Base-by-base conservation (phyloP, 2,113 vertebrate species). In the Hyaena hyaena region DNA sequence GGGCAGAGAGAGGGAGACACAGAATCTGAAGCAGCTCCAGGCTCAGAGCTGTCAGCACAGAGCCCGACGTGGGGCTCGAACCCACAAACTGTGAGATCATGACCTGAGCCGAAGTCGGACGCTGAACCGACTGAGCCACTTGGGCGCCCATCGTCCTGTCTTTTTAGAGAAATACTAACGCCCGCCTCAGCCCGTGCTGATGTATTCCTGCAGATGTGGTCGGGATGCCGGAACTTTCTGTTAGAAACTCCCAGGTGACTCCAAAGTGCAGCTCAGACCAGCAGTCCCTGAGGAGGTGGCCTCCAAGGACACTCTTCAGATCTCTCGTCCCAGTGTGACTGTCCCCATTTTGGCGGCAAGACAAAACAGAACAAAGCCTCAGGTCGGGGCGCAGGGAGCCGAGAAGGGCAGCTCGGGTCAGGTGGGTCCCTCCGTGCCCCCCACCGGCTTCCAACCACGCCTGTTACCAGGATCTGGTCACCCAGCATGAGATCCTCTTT, bases 251-350 rank as follows among this genome's bases (percentile, higher is more conserved):
- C 10, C 79, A 65, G 16, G 19, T n/a, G n/a, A 33, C 63, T 23
- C 66, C 5, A 15, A 39, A 3, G 1, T 1, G 10, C 26, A 19
- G 43, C 19, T 19, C 3, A 50, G 69, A 55, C 0, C 0, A 10
- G 39, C 14, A 21, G 8, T 58, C 23, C 69, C 1, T 0, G 5
- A 31, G 11, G 0, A 35, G 35, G 53, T 3, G 11, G 4, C 16
- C 80, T 68, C 28, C 4, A 2, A 28, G 33, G 0, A 16, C 33
- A 31, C 35, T 7, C 43, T 77, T 33, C 35, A 21, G 14, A 19
- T 43, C 33, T 71, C 39, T 35, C 5, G 24, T 10, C 21, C 23
- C 39, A 26, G 17, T 10, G 65, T 2, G 9, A 23, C 2, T 39
- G 15, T 43, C 17, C 68, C 48, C 48, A 8, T 35, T 11, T n/a